These are phyloP conservation scores for Caenorhabditis inopinata DNA, from an alignment of 1,140 invertebrate genomes.

Conservation along the genomic window DNA sequence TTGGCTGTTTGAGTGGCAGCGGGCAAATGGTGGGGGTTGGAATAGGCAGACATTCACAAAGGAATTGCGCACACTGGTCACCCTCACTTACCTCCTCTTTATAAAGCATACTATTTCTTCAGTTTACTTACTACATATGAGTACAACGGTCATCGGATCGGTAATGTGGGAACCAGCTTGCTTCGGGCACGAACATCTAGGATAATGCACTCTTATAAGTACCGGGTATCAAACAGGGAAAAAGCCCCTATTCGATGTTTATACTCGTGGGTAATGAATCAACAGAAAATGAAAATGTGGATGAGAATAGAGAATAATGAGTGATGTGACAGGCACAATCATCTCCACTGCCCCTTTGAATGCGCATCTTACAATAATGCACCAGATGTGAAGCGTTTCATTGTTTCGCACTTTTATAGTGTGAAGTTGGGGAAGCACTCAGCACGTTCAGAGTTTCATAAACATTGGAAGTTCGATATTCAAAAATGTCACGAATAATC, in stretches of 20 bases:
- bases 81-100: slow-evolving; percentile 5
- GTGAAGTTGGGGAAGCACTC: neutral
- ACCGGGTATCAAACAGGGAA: neutral
- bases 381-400: slow-evolving; percentile 15
- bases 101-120: neutral
- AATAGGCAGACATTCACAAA: slow-evolving; percentile 23
- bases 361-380: slow-evolving; percentile 21
- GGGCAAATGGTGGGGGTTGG: slow-evolving; percentile 13
- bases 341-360: neutral
- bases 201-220: slow-evolving; percentile 7
- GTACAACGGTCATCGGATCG: slow-evolving; percentile 28
- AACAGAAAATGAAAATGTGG: neutral
- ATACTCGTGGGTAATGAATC: slow-evolving; percentile 21
- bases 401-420: slow-evolving; percentile 10
- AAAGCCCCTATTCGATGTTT: slow-evolving; percentile 3
- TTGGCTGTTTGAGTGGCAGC: slow-evolving; percentile 4
- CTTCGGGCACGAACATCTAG: neutral
- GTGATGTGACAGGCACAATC: slow-evolving; percentile 25
- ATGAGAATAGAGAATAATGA: neutral
- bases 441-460: too few relatives aligned
- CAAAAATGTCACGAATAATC: too few relatives aligned
- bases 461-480: too few relatives aligned
- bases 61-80: slow-evolving; percentile 31
- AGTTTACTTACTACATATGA: slow-evolving; percentile 28
- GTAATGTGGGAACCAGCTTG: slow-evolving; percentile 32